A percentile compares a stretch with the other conserved stretches of the same genome.
These are phyloP conservation scores for Poecilia wingei DNA, from an alignment of 2,797 vertebrate species.

Conservation along the genomic window DNA sequence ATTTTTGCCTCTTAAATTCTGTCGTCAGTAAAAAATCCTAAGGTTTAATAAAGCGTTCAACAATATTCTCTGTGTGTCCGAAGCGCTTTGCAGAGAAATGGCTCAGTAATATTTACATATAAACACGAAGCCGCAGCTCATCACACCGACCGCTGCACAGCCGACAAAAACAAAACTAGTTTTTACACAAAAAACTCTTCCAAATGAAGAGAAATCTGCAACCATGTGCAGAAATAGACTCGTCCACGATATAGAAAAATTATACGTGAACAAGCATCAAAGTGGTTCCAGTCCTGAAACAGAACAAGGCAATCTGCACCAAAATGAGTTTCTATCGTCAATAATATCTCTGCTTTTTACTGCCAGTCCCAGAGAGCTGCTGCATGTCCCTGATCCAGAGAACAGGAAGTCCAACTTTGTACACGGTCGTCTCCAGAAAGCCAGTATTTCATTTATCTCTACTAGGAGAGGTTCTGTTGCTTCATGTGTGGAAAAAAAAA, in stretches of 20 bases:
- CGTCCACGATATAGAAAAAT: conserved; percentile 84
- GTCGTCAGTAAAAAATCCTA: conserved; percentile 57
- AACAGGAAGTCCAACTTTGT: conserved; percentile 63
- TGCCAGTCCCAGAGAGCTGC: conserved; percentile 66
- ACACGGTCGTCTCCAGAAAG: conserved; percentile 63
- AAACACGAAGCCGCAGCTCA: conserved; percentile 74
- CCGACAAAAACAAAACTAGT: conserved; percentile 48
- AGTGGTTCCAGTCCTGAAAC: conserved; percentile 79
- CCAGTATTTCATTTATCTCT: conserved; percentile 64
- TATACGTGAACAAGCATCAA: conserved; percentile 82
- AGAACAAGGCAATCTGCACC: conserved; percentile 82
- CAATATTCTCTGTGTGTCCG: conserved; percentile 73
- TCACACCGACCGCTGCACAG: conserved; percentile 78
- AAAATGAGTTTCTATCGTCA: conserved; percentile 64
- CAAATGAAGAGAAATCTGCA: conserved; percentile 86
- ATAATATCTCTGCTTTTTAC: conserved; percentile 60
- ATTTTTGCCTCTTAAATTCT: conserved; percentile 24
- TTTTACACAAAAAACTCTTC: conserved; percentile 83
- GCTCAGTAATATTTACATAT: conserved; percentile 80
- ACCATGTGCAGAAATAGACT: conserved; percentile 81
- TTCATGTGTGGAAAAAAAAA: conserved; percentile 50
- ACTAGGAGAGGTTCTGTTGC: conserved; percentile 41
- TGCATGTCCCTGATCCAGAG: conserved; percentile 63
- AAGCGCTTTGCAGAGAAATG: conserved; percentile 69
- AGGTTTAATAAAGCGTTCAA: conserved; percentile 81